Evolutionary conservation across 2,113 vertebrate genomes (phyloP).

Genomic region (Gasterosteus aculeatus): DNA sequence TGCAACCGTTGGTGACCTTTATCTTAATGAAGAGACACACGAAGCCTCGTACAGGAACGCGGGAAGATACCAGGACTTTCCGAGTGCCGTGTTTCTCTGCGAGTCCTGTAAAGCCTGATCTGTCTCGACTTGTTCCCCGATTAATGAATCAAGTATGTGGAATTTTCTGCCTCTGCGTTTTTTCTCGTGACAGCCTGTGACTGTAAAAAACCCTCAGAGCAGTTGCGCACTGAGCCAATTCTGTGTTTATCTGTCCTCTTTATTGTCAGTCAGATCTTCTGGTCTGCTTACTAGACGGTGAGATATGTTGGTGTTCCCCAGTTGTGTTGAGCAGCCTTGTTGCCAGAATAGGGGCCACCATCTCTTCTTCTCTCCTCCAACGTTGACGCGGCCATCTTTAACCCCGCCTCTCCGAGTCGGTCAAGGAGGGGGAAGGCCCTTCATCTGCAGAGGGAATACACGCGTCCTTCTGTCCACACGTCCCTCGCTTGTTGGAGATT

Average conservation of each 20-base stretch:
- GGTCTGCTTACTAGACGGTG: not conserved
- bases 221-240: slow-evolving; percentile 7
- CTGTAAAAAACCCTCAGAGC: slow-evolving; percentile 3
- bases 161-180: slow-evolving; percentile 59
- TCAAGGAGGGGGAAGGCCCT: slow-evolving; percentile 11
- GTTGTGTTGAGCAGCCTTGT: not conserved
- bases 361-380: slow-evolving; percentile 11
- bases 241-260: not conserved
- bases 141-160: slow-evolving; percentile 52
- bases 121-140: slow-evolving; percentile 61
- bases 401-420: slow-evolving; percentile 22
- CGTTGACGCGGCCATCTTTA: slow-evolving; percentile 25
- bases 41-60: not conserved
- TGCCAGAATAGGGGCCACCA: slow-evolving; percentile 16
- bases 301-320: not conserved
- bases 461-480: not conserved
- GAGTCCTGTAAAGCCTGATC: slow-evolving; percentile 25
- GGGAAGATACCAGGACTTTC: not conserved
- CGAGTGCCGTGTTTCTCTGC: not conserved
- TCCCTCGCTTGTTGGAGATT: not conserved
- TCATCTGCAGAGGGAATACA: slow-evolving; percentile 37
- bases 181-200: not conserved
- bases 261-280: not conserved
- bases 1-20: not conserved
- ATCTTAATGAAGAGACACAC: not conserved